Percentiles rank a stretch among this genome's conserved stretches.
phyloP scores from a whole-genome alignment of 2,888 invertebrate species.

The Trypoxylon attenuatum region DNA sequence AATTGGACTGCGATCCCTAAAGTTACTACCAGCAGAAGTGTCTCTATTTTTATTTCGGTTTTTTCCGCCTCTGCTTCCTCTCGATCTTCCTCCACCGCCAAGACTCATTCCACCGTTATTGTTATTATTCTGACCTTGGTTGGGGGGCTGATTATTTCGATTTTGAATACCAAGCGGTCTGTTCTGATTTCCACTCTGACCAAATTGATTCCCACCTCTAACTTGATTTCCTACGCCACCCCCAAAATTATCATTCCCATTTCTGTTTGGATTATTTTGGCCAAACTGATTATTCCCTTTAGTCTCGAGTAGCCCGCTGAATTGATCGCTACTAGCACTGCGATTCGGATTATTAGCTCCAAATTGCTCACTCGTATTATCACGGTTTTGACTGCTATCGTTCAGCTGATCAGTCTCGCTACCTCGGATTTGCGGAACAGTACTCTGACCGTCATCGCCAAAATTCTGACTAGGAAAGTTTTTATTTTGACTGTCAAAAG shows the following conservation, averaged over 20 bases:
- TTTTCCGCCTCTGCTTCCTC: slow-evolving; percentile 64
- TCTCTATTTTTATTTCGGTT: slow-evolving; percentile 66
- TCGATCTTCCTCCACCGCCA: slow-evolving; percentile 34
- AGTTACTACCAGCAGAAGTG: slow-evolving; percentile 55
- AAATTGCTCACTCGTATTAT: slow-evolving; percentile 53
- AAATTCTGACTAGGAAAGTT: slow-evolving; percentile 56
- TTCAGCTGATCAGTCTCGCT: slow-evolving; percentile 47
- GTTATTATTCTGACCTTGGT: slow-evolving; percentile 52
- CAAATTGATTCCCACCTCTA: slow-evolving; percentile 51
- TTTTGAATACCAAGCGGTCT: slow-evolving; percentile 50
- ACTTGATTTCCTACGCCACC: slow-evolving; percentile 37
- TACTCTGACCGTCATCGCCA: slow-evolving; percentile 28
- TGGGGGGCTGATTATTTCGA: slow-evolving; percentile 54
- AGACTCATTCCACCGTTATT: slow-evolving; percentile 36
- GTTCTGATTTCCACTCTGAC: slow-evolving; percentile 47
- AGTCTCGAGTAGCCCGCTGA: slow-evolving; percentile 37
- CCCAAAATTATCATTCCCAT: slow-evolving; percentile 29
- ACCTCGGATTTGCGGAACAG: slow-evolving; percentile 9
- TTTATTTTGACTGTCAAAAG: slow-evolving; percentile 59
- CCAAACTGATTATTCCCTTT: slow-evolving; percentile 51
- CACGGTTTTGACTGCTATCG: slow-evolving; percentile 48
- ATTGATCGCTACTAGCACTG: neutral
- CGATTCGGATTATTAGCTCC: slow-evolving; percentile 40
- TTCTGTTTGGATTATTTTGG: slow-evolving; percentile 40
- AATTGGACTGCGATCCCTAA: slow-evolving; percentile 70